Evolutionary conservation across 2,888 invertebrate genomes (phyloP).

Genomic region (Unio delphinus): DNA sequence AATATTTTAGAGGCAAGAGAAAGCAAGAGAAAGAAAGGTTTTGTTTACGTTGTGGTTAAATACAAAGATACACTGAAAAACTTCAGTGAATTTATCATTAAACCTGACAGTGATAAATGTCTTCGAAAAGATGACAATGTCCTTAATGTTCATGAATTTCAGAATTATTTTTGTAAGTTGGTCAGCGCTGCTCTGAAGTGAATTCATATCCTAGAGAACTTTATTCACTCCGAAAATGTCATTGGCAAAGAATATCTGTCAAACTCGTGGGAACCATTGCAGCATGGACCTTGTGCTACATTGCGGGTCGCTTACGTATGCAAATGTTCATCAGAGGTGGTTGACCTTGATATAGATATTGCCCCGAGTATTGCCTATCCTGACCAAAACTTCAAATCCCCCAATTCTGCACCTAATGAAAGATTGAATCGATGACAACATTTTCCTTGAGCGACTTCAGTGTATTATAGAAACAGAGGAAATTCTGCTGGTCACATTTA

Average conservation of each 20-base stretch:
- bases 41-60: conserved; percentile 20
- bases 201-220: conserved; percentile 12
- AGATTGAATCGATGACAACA: background rate
- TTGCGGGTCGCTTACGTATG: conserved; percentile 8
- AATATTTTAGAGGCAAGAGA: conserved; percentile 8
- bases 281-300: conserved; percentile 19
- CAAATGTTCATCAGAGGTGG: conserved; percentile 1
- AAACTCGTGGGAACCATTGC: conserved; percentile 6
- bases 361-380: conserved; percentile 19
- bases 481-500: conserved; percentile 16
- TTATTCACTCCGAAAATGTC: conserved; percentile 5
- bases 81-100: conserved; percentile 17
- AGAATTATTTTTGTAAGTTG: conserved; percentile 15
- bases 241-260: background rate
- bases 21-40: conserved; percentile 14
- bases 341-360: conserved; percentile 18
- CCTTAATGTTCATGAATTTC: conserved; percentile 11
- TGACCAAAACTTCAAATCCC: conserved; percentile 2
- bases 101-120: conserved; percentile 7
- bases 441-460: conserved; percentile 2
- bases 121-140: conserved; percentile 11
- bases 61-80: conserved; percentile 1
- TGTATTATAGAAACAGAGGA: conserved; percentile 4
- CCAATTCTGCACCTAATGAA: conserved; percentile 8
- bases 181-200: conserved; percentile 8